Percentiles rank a stretch among this genome's conserved stretches.
These are phyloP conservation scores for Prostheceraeus crozeri DNA, from an alignment of 2,888 invertebrate genomes.

Conservation along the genomic window DNA sequence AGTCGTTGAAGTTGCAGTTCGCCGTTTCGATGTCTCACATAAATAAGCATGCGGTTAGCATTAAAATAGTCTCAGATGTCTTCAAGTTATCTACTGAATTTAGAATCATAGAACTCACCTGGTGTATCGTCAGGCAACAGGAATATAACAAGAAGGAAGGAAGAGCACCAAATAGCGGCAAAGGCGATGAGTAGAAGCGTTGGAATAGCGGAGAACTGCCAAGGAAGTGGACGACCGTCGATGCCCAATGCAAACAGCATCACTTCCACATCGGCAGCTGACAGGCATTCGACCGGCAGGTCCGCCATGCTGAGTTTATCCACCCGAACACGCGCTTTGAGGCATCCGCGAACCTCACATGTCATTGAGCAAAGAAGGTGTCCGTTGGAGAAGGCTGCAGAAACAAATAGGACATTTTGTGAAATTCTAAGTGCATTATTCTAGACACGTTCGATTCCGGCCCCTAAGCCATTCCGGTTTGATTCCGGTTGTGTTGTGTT, in stretches of 20 bases:
- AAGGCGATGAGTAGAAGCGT: conserved; percentile 41
- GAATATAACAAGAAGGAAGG: conserved; percentile 42
- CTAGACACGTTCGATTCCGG: no score
- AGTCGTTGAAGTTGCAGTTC: no score
- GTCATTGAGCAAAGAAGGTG: not conserved
- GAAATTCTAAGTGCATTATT: no score
- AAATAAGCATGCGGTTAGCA: no score
- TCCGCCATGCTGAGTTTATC: not conserved
- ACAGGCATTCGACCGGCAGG: not conserved
- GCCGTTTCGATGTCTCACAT: no score
- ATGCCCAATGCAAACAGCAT: not conserved
- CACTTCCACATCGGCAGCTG: conserved; percentile 2
- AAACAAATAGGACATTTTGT: not conserved
- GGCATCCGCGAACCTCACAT: not conserved
- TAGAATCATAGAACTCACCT: no score
- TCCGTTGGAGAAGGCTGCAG: conserved; percentile 16
- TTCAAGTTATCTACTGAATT: no score
- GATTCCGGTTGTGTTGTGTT: no score
- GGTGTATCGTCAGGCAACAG: conserved; percentile 23
- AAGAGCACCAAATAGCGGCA: conserved; percentile 43
- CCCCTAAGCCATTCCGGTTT: no score
- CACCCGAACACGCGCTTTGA: not conserved
- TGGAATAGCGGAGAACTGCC: conserved; percentile 44
- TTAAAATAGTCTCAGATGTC: no score
- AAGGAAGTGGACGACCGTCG: conserved; percentile 42